These are phyloP conservation scores for Spermophilus dauricus DNA, from an alignment of 2,113 vertebrate species.

Conservation along the genomic window DNA sequence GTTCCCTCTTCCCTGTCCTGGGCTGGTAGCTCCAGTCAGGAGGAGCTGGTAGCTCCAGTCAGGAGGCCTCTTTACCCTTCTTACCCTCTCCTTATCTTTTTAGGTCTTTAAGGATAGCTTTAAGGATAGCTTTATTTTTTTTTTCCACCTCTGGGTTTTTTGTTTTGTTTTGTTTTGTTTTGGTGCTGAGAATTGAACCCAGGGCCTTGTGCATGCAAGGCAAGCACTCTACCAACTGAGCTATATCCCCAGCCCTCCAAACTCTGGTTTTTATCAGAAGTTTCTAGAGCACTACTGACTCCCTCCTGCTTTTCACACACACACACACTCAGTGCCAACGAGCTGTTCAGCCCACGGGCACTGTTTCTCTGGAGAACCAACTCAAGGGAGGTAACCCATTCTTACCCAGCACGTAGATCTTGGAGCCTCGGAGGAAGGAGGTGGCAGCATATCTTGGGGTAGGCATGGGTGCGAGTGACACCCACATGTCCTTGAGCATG, in stretches of 20 bases:
- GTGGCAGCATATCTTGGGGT: constrained; percentile 96
- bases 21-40: not conserved
- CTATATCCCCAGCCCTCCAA: too few relatives aligned
- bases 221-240: too few relatives aligned
- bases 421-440: constrained; percentile 92
- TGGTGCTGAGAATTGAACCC: too few relatives aligned
- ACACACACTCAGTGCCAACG: not conserved
- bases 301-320: not conserved
- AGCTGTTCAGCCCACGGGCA: not conserved
- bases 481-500: constrained; percentile 97
- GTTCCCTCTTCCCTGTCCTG: not conserved
- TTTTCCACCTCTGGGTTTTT: not conserved
- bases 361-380: not conserved
- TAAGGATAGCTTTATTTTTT: not conserved
- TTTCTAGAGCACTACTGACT: not conserved
- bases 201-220: too few relatives aligned
- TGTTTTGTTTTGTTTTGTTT: too few relatives aligned
- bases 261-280: not conserved
- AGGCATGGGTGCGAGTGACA: constrained; percentile 95
- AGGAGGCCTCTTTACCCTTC: not conserved
- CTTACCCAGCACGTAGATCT: constrained; percentile 96
- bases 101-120: not conserved
- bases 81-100: not conserved
- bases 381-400: not conserved
- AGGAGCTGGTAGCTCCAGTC: too few relatives aligned